Base-by-base conservation (phyloP, 2,797 vertebrate genomes). In the Dallia pectoralis region DNA sequence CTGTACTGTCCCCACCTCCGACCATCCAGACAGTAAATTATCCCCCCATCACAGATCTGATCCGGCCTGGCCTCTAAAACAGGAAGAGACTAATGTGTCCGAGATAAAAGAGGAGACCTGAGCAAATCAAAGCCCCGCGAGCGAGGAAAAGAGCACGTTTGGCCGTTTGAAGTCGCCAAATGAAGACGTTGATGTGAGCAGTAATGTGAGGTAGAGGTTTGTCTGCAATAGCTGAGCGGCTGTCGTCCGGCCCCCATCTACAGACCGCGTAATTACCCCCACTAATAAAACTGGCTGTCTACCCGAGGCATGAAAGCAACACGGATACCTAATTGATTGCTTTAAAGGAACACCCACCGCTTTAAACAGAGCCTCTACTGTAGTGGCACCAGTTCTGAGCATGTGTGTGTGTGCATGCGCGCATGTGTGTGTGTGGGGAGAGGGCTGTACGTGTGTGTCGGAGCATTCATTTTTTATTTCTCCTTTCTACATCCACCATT, bases 261-360 rank as follows among this genome's bases (percentile, higher is more conserved):
- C 77, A 75, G 27, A 80, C 74, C 69, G 78, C 79, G 19, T 48
- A 51, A 63, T 47, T 49, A 51, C 76, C 79, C 73, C 64, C 73
- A 74, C 85, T 82, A 86, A 88, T 90, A 87, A 90, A 91, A 85
- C 79, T 79, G 85, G 78, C 77, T 59, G 59, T 85, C 81, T 81
- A 49, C 67, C 77, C 82, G 56, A 79, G 73, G 81, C 80, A 86
- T 87, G 80, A 87, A 85, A 87, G 81, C 73, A 82, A 33, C 74
- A 69, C 62, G 69, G 65, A 62, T 65, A 77, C 65, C 75, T 82
- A 83, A 86, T 87, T 70, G 70, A 82, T 77, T 53, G 77, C 49
- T 85, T 61, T 53, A 63, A n/a, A 78, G 75, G 81, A 85, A 87
- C 79, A 85, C 83, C 82, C 83, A 84, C 79, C 70, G 71, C 79